Evolutionary conservation across 2,888 invertebrate genomes (phyloP), one percentile per base, ranked within the genome.

Genomic region (Seira sanloemensis): DNA sequence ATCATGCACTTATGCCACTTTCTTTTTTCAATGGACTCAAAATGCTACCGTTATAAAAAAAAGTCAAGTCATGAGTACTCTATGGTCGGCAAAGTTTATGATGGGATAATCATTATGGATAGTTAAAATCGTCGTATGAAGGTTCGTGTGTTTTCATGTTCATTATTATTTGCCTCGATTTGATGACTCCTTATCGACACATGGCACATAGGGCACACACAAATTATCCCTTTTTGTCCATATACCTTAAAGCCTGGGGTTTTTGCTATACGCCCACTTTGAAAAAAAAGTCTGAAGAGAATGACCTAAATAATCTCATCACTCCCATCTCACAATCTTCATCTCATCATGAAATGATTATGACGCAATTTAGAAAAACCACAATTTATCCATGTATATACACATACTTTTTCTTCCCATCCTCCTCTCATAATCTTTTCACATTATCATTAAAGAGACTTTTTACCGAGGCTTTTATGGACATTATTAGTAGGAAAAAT

Each of bases 221-320:
- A n/a, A 66, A 37, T 37, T 37, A 37, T 37, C 37, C 37, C 37
- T 37, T 37, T 37, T 37, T 37, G 37, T 37, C 37, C 37, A 37
- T 37, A 12, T 37, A 37, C 37, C 37, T 37, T 37, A 37, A 37
- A 37, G 37, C 37, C 37, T n/a, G n/a, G 37, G 12, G 37, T 12
- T 37, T 37, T 37, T 37, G 37, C n/a, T n/a, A n/a, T 7, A 37
- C 37, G 37, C 37, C 37, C 37, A 37, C 37, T 7, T 7, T 37
- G 4, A 7, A 37, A 37, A 37, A 37, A 37, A 37, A 37, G 12
- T 4, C 12, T 12, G 4, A 37, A 4, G 37, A 37, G 69, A 27
- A 16, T 26, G 83, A 84, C 83, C 83, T 74, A 84, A 84, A 84
- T 78, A 78, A 68, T 78, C 78, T 68, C 73, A 83, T 83, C 72